Percentiles rank a stretch among this genome's conserved stretches.
Evolutionary conservation across 1,140 invertebrate genomes (phyloP).

Genomic region (Probaryconus sp.): DNA sequence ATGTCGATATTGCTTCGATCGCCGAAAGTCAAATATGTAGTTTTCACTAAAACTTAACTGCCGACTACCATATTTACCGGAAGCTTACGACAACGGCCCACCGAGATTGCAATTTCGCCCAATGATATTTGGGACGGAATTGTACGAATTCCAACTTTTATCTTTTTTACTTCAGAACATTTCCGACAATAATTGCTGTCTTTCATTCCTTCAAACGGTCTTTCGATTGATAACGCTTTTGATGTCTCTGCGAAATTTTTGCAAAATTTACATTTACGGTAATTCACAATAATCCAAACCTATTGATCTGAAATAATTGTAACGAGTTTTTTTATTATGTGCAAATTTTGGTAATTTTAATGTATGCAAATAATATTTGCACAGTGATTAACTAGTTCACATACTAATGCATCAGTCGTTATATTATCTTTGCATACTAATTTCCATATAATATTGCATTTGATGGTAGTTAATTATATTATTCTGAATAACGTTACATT

Average conservation of each 20-base stretch:
- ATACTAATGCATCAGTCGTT: constrained; percentile 38
- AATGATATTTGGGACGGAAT: too few relatives aligned
- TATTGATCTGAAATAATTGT: too few relatives aligned
- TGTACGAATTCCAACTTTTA: too few relatives aligned
- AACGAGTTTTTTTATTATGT: too few relatives aligned
- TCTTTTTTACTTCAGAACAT: too few relatives aligned
- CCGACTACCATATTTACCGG: constrained; percentile 39
- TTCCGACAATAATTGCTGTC: too few relatives aligned
- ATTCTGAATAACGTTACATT: constrained; percentile 21
- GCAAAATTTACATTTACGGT: too few relatives aligned
- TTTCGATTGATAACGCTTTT: too few relatives aligned
- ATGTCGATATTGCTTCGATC: constrained; percentile 43
- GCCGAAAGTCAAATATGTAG: constrained; percentile 40
- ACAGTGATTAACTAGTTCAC: constrained; percentile 47
- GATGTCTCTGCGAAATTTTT: too few relatives aligned
- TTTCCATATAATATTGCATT: constrained; percentile 27
- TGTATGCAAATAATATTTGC: constrained; percentile 46
- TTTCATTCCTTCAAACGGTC: too few relatives aligned
- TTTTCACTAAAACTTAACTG: constrained; percentile 55
- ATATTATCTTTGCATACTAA: constrained; percentile 47
- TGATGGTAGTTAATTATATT: constrained; percentile 38
- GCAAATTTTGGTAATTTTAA: too few relatives aligned
- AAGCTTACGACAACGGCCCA: constrained; percentile 27
- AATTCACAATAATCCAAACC: too few relatives aligned
- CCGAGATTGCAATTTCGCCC: constrained; percentile 12